Conservation (phyloP, 2,797 vertebrate genomes). For the Acomys russatus region DNA sequence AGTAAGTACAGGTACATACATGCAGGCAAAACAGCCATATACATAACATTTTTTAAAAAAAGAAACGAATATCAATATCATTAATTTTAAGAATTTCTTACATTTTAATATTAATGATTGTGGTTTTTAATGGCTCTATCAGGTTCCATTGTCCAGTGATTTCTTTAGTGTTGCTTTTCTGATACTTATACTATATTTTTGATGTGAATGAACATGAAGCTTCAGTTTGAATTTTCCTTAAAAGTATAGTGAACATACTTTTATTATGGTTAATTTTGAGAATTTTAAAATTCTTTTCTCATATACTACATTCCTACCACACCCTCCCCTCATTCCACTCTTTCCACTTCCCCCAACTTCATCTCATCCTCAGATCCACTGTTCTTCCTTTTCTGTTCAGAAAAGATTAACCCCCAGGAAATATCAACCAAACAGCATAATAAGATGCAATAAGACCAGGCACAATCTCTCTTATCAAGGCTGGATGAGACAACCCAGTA, state of each 20-base stretch:
- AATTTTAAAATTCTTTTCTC: not conserved
- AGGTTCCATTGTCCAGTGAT: not conserved
- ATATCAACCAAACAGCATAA: not conserved
- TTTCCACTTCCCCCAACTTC: fast-evolving
- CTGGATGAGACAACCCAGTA: not conserved
- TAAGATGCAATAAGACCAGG: not conserved
- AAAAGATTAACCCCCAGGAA: not conserved
- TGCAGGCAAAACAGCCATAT: not conserved
- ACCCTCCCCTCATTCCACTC: not conserved
- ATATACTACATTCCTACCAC: not conserved
- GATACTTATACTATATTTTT: conserved; percentile 22
- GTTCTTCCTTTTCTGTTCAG: not conserved
- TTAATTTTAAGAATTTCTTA: conserved; percentile 48
- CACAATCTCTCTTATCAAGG: not conserved
- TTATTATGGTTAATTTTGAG: not conserved
- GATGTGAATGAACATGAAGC: not conserved
- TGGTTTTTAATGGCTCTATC: not conserved
- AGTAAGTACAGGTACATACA: not conserved
- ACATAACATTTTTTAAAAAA: not conserved
- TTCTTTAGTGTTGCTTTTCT: not conserved
- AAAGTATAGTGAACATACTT: conserved; percentile 12
- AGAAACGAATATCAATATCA: not conserved
- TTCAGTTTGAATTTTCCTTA: conserved; percentile 25
- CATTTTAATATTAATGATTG: conserved; percentile 38
- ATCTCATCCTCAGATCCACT: not conserved